Evolutionary conservation across 2,888 invertebrate genomes (phyloP), one percentile per base, ranked within the genome.

Genomic region (Aricia artaxerxes): DNA sequence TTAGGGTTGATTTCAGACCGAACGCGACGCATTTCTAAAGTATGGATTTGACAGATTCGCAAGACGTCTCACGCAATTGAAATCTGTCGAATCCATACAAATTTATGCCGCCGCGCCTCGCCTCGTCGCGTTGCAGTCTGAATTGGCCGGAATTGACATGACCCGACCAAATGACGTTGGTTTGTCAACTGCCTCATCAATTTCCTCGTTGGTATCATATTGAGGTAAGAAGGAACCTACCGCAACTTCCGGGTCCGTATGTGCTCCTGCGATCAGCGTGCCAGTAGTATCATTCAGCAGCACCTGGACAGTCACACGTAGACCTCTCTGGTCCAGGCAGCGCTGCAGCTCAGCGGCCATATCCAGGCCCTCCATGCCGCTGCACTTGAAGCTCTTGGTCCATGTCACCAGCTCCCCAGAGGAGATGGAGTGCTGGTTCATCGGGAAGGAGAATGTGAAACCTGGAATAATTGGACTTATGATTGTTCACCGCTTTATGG

Each of bases 401-500:
- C 97, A 98, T n/a, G 97, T 97, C 24, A 96, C 95, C 82, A 98
- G 94, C 83, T 96, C 94, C n/a, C 97, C 97, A 11, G 95, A 95
- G 81, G 96, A 95, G 81, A 98, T 93, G 73, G 96, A 96, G 85
- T 96, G 96, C 87, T 97, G 97, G 82, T 95, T 94, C 96, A 97
- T 97, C 6, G 97, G 97, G 89, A 98, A 98, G 53, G 97, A 97
- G 91, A 98, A 98, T 1, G 97, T 97, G 90, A 98, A 98, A 7
- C 97, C 97, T 96, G 91, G n/a, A 77, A 78, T 57, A 24, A 6
- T 16, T 9, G 7, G n/a, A 49, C 9, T 69, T 1, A 64, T 11
- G 9, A 64, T 64, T 4, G 2, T 31, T 64, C 31, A 24, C 61
- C 7, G 6, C 64, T 24, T 61, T 24, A 61, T 4, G 2, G 64